Evolutionary conservation across 1,140 invertebrate species (phyloP), one percentile per base, ranked within the genome.

Genomic region (Pogonognathellus flavescens): DNA sequence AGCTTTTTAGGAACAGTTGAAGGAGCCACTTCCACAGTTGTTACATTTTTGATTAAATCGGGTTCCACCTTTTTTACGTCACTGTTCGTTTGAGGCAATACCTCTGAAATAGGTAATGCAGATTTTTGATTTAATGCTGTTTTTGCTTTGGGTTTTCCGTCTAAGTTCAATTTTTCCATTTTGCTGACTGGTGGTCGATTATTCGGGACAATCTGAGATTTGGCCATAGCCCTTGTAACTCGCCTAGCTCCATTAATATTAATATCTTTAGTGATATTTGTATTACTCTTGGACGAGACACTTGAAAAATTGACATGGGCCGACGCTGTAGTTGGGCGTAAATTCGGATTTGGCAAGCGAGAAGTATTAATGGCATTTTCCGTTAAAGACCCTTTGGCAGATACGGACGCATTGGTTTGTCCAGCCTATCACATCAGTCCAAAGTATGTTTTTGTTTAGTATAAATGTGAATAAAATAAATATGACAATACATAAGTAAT

Each of bases 171-270:
- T 41, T 49, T 82, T 66, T 86, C 62, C 80, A 86, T 82, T 82
- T 86, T 86, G 14, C 25, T 31, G 14, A 84, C 41, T 0, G 86
- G 55, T 7, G 76, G 18, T 52, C 16, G 55, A 72, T n/a, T 7
- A 52, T 18, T 57, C 1, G 55, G 11, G 7, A 1, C 20, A n/a
- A 55, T 1, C 18, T 72, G 62, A 7, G 86, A 62, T 72, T 87
- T 85, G 13, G 13, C 59, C 84, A 85, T 87, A 16, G 84, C 62
- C n/a, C 86, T 57, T n/a, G 84, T 87, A 5, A 85, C 82, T 52
- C 80, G 52, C 7, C 76, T 50, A 18, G 31, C 13, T 76, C 41
- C 70, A 76, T 25, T 16, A n/a, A 18, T 76, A 76, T 25, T 16
- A n/a, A 18, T 76, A 7, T 50, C 16, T 62, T 62, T 76, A 9